These are phyloP conservation scores for Cepaea hortensis DNA, from an alignment of 2,888 invertebrate genomes.

Conservation along the genomic window DNA sequence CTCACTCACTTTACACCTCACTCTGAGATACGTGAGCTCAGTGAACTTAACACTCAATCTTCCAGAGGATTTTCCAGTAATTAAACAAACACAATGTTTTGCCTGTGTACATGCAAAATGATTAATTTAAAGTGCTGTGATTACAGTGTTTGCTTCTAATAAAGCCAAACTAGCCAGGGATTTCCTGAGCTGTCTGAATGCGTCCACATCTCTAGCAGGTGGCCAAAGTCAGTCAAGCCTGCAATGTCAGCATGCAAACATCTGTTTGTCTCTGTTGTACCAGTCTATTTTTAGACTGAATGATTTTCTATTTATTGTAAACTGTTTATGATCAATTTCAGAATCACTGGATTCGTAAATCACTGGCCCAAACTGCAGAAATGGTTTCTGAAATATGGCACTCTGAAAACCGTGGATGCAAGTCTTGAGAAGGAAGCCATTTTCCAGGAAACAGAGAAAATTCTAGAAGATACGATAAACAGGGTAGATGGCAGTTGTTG, in stretches of 20 bases:
- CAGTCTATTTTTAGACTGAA: not conserved
- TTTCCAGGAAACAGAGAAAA: constrained; percentile 70
- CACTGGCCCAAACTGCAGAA: constrained; percentile 74
- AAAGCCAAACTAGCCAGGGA: not conserved
- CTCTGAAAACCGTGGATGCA: constrained; percentile 69
- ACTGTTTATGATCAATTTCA: constrained; percentile 49
- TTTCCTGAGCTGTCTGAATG: not conserved
- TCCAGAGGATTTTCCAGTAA: too few species aligned
- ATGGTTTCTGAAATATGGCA: constrained; percentile 74
- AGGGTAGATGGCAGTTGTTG: constrained; percentile 60
- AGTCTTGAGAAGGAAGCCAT: constrained; percentile 62
- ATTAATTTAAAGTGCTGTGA: too few species aligned
- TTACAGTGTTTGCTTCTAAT: not conserved
- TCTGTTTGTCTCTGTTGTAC: not conserved
- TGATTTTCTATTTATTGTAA: not conserved
- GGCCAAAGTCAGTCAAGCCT: too few species aligned
- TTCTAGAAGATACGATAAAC: constrained; percentile 72
- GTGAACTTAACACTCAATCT: too few species aligned
- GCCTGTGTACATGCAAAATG: too few species aligned
- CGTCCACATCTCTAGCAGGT: not conserved
- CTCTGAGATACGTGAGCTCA: too few species aligned
- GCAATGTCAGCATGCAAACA: too few species aligned
- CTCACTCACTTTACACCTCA: too few species aligned
- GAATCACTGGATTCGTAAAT: constrained; percentile 73
- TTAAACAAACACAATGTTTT: too few species aligned